Percentiles rank a stretch among this genome's conserved stretches.
Evolutionary conservation across 2,888 invertebrate genomes (phyloP).

Genomic region (Polia nebulosa): DNA sequence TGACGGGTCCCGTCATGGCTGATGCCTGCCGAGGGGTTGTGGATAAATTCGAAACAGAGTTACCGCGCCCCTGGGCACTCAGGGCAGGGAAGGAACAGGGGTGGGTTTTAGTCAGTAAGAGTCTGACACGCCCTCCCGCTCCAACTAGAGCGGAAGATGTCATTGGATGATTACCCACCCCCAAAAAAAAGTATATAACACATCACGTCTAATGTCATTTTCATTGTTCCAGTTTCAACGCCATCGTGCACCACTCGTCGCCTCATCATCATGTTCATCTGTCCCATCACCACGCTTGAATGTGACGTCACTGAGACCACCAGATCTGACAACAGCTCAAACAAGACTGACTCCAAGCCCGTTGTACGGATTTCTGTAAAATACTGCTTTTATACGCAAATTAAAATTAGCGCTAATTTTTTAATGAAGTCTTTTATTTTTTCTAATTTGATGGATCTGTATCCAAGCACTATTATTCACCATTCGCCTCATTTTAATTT

Average conservation of each 20-base stretch:
- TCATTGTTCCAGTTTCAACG: conserved; percentile 91
- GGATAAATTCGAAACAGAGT: too few relatives aligned
- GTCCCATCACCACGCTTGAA: conserved; percentile 82
- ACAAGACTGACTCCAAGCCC: conserved; percentile 48
- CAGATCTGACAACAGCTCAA: conserved; percentile 30
- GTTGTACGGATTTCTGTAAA: conserved; percentile 44
- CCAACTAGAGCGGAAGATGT: too few relatives aligned
- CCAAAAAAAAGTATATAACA: too few relatives aligned
- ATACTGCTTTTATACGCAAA: conserved; percentile 44
- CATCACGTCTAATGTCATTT: not conserved
- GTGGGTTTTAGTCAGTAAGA: too few relatives aligned
- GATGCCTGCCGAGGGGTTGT: too few relatives aligned
- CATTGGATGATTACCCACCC: too few relatives aligned
- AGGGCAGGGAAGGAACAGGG: too few relatives aligned
- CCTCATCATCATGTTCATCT: conserved; percentile 89
- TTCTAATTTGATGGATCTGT: not conserved
- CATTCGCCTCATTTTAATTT: not conserved
- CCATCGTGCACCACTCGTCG: conserved; percentile 90
- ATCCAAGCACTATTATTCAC: not conserved
- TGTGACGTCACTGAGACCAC: conserved; percentile 16
- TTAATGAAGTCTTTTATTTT: conserved; percentile 2
- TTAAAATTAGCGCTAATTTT: conserved; percentile 62
- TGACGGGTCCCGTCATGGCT: too few relatives aligned
- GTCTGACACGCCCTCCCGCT: too few relatives aligned
- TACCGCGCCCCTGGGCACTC: too few relatives aligned